These are phyloP conservation scores for Cephonodes hylas DNA, from an alignment of 2,888 invertebrate species.

Conservation along the genomic window DNA sequence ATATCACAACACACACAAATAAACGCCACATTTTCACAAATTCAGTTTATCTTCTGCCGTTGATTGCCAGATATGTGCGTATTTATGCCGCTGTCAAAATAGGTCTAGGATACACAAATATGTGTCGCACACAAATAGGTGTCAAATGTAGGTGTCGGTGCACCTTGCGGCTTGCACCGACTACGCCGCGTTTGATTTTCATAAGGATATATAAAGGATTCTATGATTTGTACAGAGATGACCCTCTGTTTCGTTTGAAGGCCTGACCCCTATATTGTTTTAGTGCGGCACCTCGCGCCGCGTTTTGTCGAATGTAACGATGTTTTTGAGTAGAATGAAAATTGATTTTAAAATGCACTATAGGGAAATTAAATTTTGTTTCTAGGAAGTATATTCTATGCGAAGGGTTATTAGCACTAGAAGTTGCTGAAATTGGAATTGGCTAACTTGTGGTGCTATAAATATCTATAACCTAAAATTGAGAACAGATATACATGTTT, in stretches of 20 bases:
- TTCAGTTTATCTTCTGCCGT: slow-evolving; percentile 27
- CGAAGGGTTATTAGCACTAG: too few species aligned
- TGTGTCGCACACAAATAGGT: slow-evolving; percentile 12
- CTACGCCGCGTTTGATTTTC: slow-evolving; percentile 58
- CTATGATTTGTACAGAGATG: slow-evolving; percentile 70
- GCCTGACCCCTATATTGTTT: slow-evolving; percentile 71
- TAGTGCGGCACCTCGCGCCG: slow-evolving; percentile 41
- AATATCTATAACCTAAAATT: too few species aligned
- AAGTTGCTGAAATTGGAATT: too few species aligned
- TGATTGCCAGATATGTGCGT: slow-evolving; percentile 20
- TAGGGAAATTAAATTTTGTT: too few species aligned
- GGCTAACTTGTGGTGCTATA: too few species aligned
- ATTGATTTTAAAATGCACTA: too few species aligned
- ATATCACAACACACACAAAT: slow-evolving; percentile 35
- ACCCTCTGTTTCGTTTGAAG: slow-evolving; percentile 65
- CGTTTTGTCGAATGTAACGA: slow-evolving; percentile 18
- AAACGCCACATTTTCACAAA: slow-evolving; percentile 57
- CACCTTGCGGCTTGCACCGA: slow-evolving; percentile 42
- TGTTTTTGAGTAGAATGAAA: not conserved
- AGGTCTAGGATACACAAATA: slow-evolving; percentile 46
- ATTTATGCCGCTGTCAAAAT: slow-evolving; percentile 42
- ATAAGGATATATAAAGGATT: slow-evolving; percentile 73
- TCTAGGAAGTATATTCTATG: too few species aligned
- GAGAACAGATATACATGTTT: too few species aligned
- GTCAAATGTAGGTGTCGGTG: slow-evolving; percentile 14